These are phyloP conservation scores for Pteruthius melanotis DNA, from an alignment of 2,113 vertebrate species.

Conservation along the genomic window DNA sequence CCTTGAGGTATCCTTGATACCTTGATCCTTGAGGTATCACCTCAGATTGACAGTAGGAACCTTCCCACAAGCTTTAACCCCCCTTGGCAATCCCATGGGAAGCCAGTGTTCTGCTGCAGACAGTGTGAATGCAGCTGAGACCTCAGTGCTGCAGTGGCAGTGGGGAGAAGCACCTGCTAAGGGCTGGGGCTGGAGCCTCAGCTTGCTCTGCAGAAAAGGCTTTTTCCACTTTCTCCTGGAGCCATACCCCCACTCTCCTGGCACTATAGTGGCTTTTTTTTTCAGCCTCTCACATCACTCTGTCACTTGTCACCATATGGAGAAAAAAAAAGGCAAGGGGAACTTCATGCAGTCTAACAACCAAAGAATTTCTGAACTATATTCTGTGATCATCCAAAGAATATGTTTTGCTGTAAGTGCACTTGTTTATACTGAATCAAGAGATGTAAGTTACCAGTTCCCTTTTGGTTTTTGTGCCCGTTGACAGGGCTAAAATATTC, in stretches of 20 bases:
- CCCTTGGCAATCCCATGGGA: neutral
- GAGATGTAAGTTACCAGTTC: neutral
- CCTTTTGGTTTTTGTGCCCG: neutral
- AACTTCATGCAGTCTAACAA: neutral
- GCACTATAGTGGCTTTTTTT: neutral
- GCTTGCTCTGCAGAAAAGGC: neutral
- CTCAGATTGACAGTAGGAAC: neutral
- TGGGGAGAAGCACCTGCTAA: neutral
- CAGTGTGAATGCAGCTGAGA: neutral
- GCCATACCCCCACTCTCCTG: neutral
- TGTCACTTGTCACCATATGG: neutral
- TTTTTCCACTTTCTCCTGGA: neutral
- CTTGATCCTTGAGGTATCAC: neutral
- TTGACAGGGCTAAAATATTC: neutral
- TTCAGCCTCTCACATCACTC: neutral
- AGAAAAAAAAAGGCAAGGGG: neutral
- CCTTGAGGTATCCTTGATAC: too few relatives aligned
- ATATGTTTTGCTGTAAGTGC: neutral
- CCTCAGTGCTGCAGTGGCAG: rapidly evolving
- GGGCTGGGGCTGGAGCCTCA: neutral
- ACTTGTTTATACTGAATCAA: neutral
- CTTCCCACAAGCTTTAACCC: neutral
- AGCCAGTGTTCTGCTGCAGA: neutral
- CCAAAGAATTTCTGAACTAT: neutral
- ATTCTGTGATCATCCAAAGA: neutral